These are phyloP conservation scores for Acropternis orthonyx DNA, from an alignment of 2,797 vertebrate species.

Conservation along the genomic window DNA sequence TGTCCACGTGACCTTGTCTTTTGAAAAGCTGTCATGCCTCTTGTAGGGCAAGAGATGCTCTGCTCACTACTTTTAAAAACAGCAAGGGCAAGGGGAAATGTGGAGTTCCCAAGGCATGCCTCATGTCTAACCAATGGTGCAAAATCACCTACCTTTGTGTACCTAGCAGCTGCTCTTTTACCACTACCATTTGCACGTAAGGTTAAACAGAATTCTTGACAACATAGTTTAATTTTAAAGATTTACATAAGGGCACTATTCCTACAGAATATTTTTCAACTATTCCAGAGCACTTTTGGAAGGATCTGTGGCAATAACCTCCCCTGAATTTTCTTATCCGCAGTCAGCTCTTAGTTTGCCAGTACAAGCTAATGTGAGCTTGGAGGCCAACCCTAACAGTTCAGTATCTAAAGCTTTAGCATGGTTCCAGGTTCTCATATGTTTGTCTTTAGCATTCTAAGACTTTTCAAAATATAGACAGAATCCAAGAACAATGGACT, in stretches of 20 bases:
- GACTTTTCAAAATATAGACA: conserved; percentile 64
- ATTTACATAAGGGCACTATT: conserved; percentile 37
- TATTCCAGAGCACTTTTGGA: conserved; percentile 31
- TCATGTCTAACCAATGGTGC: neutral
- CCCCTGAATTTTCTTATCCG: conserved; percentile 59
- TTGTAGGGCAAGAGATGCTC: neutral
- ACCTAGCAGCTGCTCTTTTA: neutral
- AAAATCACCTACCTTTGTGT: neutral
- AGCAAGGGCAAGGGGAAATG: neutral
- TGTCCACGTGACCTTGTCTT: neutral
- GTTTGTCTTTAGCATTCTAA: conserved; percentile 70
- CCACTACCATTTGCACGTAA: neutral
- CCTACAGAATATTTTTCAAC: conserved; percentile 35
- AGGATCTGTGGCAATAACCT: conserved; percentile 59
- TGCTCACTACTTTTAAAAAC: neutral
- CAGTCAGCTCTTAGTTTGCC: conserved; percentile 66
- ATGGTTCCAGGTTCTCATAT: conserved; percentile 60
- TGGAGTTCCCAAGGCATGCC: neutral
- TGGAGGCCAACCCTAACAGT: conserved; percentile 53
- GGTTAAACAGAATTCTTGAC: conserved; percentile 13
- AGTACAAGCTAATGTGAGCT: conserved; percentile 68
- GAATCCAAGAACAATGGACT: conserved; percentile 64
- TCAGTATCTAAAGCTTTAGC: conserved; percentile 57
- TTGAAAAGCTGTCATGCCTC: neutral
- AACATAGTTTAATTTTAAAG: conserved; percentile 22